These are phyloP conservation scores for Otis tarda DNA, from an alignment of 2,113 vertebrate species.

Conservation along the genomic window DNA sequence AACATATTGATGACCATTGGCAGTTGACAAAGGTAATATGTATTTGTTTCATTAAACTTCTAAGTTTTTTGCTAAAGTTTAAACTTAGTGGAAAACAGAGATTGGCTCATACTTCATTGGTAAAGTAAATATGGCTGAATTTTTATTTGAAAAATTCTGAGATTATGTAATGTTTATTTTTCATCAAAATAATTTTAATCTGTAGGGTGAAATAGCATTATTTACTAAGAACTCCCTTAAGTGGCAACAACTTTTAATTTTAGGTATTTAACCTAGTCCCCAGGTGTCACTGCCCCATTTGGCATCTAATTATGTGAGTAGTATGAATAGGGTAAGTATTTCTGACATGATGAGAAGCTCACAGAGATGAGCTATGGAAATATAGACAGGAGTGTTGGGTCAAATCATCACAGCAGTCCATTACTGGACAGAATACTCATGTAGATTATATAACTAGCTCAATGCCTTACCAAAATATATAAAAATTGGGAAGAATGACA, in stretches of 20 bases:
- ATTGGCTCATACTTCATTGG: neutral
- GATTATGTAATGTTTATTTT: neutral
- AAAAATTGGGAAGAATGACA: neutral
- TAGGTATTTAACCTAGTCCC: neutral
- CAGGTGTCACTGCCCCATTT: neutral
- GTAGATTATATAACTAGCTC: neutral
- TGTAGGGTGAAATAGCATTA: neutral
- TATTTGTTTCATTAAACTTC: neutral
- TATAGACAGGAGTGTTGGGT: neutral
- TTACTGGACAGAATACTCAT: neutral
- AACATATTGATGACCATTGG: neutral
- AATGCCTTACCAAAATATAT: neutral
- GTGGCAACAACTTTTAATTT: neutral
- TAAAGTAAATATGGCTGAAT: neutral
- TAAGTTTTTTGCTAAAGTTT: neutral
- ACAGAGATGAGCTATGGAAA: neutral
- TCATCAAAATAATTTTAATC: neutral
- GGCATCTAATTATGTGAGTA: neutral
- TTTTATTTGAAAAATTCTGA: neutral
- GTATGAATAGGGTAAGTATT: neutral
- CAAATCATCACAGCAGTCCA: neutral
- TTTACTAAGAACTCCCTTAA: neutral
- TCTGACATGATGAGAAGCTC: neutral
- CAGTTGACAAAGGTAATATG: neutral
- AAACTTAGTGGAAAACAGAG: neutral